Percentiles rank a stretch among this genome's conserved stretches.
Evolutionary conservation across 2,113 vertebrate genomes (phyloP).

Genomic region (Sorex araneus): DNA sequence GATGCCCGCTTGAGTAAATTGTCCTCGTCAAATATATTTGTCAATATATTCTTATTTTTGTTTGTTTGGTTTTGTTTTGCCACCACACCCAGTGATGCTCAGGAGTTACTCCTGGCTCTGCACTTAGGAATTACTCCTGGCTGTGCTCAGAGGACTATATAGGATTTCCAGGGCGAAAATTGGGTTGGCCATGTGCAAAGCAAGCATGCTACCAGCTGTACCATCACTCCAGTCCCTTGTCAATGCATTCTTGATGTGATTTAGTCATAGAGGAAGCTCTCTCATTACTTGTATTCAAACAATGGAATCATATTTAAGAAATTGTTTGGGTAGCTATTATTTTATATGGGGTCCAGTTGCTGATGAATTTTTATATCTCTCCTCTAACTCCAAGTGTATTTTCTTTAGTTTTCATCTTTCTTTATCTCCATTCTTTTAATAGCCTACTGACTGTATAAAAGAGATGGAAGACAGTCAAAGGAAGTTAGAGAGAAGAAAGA

Average conservation of each 20-base stretch:
- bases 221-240: neutral
- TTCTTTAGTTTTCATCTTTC: conserved; percentile 16
- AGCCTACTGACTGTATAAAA: neutral
- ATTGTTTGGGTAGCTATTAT: neutral
- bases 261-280: neutral
- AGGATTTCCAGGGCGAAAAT: no score
- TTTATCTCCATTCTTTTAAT: conserved; percentile 22
- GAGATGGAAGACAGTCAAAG: neutral
- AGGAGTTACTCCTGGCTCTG: no score
- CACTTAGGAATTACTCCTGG: no score
- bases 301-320: neutral
- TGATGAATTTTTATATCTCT: neutral
- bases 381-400: neutral
- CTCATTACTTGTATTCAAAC: neutral
- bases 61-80: no score
- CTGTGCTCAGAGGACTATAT: no score
- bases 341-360: conserved; percentile 15
- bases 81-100: no score
- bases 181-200: no score
- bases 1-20: no score
- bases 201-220: no score
- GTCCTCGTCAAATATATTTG: no score
- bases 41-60: neutral
- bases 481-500: conserved; percentile 16
- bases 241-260: neutral